Percentiles rank a stretch among this genome's conserved stretches.
Conservation (phyloP, 2,888 invertebrate genomes). For the Quadriops clusia region DNA sequence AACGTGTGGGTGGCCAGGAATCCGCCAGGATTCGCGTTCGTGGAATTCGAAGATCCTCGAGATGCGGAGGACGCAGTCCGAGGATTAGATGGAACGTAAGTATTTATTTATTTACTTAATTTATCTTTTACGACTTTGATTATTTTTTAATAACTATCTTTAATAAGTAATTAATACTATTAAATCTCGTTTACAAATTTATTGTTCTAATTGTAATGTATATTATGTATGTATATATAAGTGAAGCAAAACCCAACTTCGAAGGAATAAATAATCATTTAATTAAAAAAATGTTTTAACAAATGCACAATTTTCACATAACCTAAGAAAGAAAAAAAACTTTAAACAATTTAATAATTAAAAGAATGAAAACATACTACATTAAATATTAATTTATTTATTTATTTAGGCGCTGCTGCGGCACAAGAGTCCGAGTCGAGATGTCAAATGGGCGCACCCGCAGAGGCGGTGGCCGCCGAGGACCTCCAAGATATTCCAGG, state of each 20-base stretch:
- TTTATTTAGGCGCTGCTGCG: slow-evolving; percentile 65
- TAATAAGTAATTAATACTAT: too few relatives aligned
- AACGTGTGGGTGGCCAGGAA: slow-evolving; percentile 93
- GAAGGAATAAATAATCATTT: too few relatives aligned
- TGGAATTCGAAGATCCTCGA: slow-evolving; percentile 77
- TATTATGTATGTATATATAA: too few relatives aligned
- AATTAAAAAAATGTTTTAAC: too few relatives aligned
- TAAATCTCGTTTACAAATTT: too few relatives aligned
- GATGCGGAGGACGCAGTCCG: slow-evolving; percentile 81
- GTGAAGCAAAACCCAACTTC: neutral
- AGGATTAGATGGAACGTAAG: slow-evolving; percentile 74
- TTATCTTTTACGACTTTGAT: too few relatives aligned
- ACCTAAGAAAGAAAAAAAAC: too few relatives aligned
- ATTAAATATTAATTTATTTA: slow-evolving; percentile 4
- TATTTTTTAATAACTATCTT: too few relatives aligned
- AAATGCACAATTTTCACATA: too few relatives aligned
- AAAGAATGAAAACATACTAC: too few relatives aligned
- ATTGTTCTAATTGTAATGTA: too few relatives aligned
- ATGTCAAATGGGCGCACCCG: slow-evolving; percentile 82
- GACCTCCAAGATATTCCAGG: slow-evolving; percentile 34
- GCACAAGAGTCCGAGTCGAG: slow-evolving; percentile 80
- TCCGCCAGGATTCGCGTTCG: slow-evolving; percentile 86
- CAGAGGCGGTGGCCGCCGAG: slow-evolving; percentile 42
- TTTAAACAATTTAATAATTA: too few relatives aligned
- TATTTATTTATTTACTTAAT: slow-evolving; percentile 16